phyloP scores from a whole-genome alignment of 2,113 vertebrate genomes.

The Anguilla japonica region DNA sequence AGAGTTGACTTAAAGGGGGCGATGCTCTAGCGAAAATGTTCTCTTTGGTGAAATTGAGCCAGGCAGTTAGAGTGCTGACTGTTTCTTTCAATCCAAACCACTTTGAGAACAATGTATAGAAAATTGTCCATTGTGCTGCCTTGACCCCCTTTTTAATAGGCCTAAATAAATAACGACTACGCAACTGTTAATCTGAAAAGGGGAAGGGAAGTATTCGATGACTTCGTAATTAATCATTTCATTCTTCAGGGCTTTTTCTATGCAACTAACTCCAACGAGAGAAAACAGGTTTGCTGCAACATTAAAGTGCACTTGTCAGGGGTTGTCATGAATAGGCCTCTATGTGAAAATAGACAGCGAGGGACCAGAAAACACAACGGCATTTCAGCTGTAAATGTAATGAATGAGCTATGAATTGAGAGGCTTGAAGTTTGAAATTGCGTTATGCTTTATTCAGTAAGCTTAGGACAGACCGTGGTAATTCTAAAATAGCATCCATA shows the following conservation, averaged over 20 bases:
- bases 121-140: neutral
- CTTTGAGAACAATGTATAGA: neutral
- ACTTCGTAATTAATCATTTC: conserved; percentile 1
- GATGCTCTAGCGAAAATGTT: neutral
- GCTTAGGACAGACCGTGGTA: neutral
- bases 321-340: neutral
- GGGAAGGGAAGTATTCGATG: neutral
- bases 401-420: neutral
- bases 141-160: neutral
- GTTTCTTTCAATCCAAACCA: neutral
- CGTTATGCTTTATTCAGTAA: neutral
- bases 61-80: neutral
- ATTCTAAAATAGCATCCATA: neutral
- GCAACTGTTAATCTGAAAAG: neutral
- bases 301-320: neutral
- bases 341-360: neutral
- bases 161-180: neutral
- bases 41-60: neutral
- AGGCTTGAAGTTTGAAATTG: too few species aligned
- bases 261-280: neutral
- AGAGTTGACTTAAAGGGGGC: neutral
- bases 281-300: neutral
- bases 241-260: neutral
- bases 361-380: too few species aligned
- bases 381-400: neutral